These are phyloP conservation scores for Sakesphorus luctuosus DNA, from an alignment of 2,113 vertebrate genomes.

Conservation along the genomic window DNA sequence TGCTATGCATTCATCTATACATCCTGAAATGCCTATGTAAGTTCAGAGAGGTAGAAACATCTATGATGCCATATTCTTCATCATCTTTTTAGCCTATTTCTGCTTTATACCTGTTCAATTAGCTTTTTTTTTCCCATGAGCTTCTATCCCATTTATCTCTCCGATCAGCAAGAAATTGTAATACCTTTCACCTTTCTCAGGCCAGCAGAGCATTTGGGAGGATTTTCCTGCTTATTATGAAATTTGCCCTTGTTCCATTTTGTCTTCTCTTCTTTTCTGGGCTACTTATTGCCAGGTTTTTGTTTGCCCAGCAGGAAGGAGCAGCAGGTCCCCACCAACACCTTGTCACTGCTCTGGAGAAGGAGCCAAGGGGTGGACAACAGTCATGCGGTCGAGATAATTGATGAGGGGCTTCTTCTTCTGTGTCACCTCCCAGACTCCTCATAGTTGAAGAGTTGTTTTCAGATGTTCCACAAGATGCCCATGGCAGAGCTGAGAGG, in stretches of 20 bases:
- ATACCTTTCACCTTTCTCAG: neutral
- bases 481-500: neutral
- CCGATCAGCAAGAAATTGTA: neutral
- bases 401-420: fast-evolving
- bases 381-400: fast-evolving
- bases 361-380: neutral
- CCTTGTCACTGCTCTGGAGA: neutral
- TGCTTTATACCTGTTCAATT: neutral
- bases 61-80: neutral
- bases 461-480: neutral
- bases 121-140: neutral
- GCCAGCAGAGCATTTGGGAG: neutral
- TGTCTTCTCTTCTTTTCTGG: neutral
- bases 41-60: neutral
- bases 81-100: neutral
- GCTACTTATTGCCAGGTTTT: neutral
- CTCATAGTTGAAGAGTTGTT: fast-evolving
- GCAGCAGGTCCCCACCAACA: neutral
- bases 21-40: fast-evolving
- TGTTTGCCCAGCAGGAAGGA: neutral
- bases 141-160: neutral
- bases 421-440: too few relatives aligned
- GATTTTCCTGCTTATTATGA: neutral
- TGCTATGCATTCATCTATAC: neutral
- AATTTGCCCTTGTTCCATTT: fast-evolving